Percentiles rank a stretch among this genome's conserved stretches.
These are phyloP conservation scores for Bursaphelenchus okinawaensis DNA, from an alignment of 2,888 invertebrate species.

Conservation along the genomic window DNA sequence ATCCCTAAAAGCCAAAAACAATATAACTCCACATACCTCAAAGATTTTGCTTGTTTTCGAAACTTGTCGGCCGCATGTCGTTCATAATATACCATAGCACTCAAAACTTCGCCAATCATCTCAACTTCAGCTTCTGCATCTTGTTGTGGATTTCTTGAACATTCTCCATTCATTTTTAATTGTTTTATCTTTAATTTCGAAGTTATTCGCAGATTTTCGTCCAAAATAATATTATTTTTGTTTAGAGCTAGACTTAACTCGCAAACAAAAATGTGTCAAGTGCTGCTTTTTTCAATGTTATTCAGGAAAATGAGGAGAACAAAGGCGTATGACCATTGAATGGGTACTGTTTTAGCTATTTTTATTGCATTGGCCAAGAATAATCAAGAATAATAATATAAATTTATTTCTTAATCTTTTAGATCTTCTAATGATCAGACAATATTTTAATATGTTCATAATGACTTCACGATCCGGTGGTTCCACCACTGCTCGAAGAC, in stretches of 20 bases:
- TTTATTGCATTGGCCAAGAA: too few relatives aligned
- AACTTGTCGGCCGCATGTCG: slow-evolving; percentile 27
- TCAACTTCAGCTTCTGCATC: slow-evolving; percentile 22
- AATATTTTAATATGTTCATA: too few relatives aligned
- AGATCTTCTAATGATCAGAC: too few relatives aligned
- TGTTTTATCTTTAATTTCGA: not conserved
- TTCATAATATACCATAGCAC: slow-evolving; percentile 43
- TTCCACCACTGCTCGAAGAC: too few relatives aligned
- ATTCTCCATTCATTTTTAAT: not conserved
- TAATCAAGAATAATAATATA: too few relatives aligned
- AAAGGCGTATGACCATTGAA: too few relatives aligned
- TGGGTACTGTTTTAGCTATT: too few relatives aligned
- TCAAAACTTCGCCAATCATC: slow-evolving; percentile 40
- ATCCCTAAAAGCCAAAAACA: slow-evolving; percentile 2
- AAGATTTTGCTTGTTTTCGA: slow-evolving; percentile 22
- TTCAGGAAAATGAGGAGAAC: too few relatives aligned
- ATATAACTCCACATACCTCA: slow-evolving; percentile 12
- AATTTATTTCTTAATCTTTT: too few relatives aligned
- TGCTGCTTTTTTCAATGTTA: not conserved
- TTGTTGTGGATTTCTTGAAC: slow-evolving; percentile 4
- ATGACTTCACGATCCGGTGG: too few relatives aligned
- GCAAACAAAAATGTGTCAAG: not conserved
- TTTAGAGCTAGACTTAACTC: not conserved
- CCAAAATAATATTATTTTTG: not conserved
- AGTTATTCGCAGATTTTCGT: not conserved